Evolutionary conservation across 2,888 invertebrate genomes (phyloP).

Genomic region (Carterocephalus palaemon): DNA sequence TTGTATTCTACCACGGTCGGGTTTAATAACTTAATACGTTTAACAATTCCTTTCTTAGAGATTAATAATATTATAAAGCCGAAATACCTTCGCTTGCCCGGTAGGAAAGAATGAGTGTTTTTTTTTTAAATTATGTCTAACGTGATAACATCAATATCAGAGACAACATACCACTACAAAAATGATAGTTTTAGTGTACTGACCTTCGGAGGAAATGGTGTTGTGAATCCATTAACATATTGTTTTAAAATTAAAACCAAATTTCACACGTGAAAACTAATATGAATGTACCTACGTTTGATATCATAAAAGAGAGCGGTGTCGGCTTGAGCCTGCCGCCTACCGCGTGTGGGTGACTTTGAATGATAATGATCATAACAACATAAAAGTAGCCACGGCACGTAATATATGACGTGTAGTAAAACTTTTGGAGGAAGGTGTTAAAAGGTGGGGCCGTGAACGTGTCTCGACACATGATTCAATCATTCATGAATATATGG

Average conservation of each 20-base stretch:
- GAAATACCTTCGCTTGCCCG: conserved; percentile 28
- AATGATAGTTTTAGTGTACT: conserved; percentile 12
- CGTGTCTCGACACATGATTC: conserved; percentile 74
- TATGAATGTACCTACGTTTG: conserved; percentile 32
- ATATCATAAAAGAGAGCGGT: conserved; percentile 27
- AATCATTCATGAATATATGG: conserved; percentile 75
- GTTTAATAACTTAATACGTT: conserved; percentile 67
- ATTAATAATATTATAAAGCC: conserved; percentile 40
- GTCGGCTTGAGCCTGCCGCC: conserved; percentile 41
- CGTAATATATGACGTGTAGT: conserved; percentile 73
- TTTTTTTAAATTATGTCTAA: conserved; percentile 1
- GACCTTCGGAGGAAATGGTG: conserved; percentile 14
- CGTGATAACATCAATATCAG: conserved; percentile 24
- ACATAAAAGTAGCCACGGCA: conserved; percentile 71
- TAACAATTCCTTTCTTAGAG: conserved; percentile 53
- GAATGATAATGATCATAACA: conserved; percentile 76
- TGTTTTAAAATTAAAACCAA: conserved; percentile 26
- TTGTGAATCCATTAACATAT: conserved; percentile 26
- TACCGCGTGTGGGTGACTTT: conserved; percentile 67
- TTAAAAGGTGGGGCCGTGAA: conserved; percentile 70
- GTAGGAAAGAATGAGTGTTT: conserved; percentile 9
- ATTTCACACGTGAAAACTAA: conserved; percentile 38
- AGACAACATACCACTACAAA: neutral
- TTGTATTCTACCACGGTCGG: conserved; percentile 46
- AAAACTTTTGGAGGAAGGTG: conserved; percentile 75